Base-by-base conservation (phyloP, 2,888 invertebrate species). In the Amphipoea lucens region DNA sequence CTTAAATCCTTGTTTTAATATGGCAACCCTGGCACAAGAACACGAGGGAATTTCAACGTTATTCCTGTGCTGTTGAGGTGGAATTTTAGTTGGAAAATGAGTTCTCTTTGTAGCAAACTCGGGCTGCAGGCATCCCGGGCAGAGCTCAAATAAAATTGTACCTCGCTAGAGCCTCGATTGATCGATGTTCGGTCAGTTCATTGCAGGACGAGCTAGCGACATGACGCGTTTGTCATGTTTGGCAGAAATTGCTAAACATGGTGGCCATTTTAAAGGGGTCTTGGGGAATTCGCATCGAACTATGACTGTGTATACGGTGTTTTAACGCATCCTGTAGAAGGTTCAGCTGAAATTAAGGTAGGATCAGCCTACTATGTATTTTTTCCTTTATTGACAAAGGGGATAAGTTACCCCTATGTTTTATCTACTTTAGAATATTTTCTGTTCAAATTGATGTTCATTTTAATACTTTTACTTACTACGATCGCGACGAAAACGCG, bases 81-180 rank as follows among this genome's bases (percentile, higher is more conserved):
- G 77, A 74, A 74, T 86, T 87, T 91, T 73, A 81, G 75, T 80
- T 70, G 77, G 79, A 82, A 85, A 87, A 86, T 84, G 87, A 86
- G 85, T 86, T 90, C 91, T 90, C 90, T 91, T 91, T 92, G 90
- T 92, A 92, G 91, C 90, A 90, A 92, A 91, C 90, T 70, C 63
- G 65, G 60, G 65, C 14, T 92, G 89, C 90, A 91, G 92, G 91
- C 92, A 91, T 91, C 89, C 91, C 89, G 88, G 88, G 85, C 87
- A 79, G 77, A 86, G 89, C 88, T 90, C 81, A 76, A 88, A 81
- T 86, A 36, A 36, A 36, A 36, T 36, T 88, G 83, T 86, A 87
- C 76, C 76, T 79, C n/a, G n/a, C 40, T 48, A 23, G 51, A n/a
- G 29, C 20, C 73, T 81, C 73, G 60, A 84, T 81, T 84, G 76